Conservation (phyloP, 2,113 vertebrate genomes). For the Nansenia antarctica region DNA sequence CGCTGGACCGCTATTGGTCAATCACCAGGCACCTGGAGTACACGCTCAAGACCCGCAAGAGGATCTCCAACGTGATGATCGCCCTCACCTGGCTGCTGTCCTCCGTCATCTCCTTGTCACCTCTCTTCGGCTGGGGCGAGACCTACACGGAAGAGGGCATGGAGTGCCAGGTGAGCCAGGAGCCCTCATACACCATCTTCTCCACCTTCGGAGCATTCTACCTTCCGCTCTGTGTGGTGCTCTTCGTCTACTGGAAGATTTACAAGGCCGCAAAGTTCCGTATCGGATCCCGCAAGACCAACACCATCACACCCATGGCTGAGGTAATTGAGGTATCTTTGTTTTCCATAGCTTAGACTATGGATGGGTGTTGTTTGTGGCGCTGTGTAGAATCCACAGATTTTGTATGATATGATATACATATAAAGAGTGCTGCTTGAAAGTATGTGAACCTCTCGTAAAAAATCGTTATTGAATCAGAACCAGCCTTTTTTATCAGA, state of each 20-base stretch:
- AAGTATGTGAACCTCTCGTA: too few relatives aligned
- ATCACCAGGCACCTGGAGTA: slow-evolving; percentile 93
- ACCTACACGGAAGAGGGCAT: slow-evolving; percentile 83
- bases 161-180: slow-evolving; percentile 92
- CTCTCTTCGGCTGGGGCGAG: slow-evolving; percentile 94
- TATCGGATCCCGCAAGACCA: slow-evolving; percentile 85
- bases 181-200: slow-evolving; percentile 92
- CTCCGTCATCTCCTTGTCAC: slow-evolving; percentile 89
- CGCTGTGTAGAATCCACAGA: too few relatives aligned
- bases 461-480: too few relatives aligned
- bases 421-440: too few relatives aligned
- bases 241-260: slow-evolving; percentile 99
- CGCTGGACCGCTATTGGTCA: slow-evolving; percentile 97
- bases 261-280: slow-evolving; percentile 94
- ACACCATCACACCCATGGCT: slow-evolving; percentile 87
- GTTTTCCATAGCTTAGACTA: not conserved
- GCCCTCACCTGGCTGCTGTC: slow-evolving; percentile 90
- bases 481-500: too few relatives aligned
- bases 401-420: too few relatives aligned
- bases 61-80: slow-evolving; percentile 92
- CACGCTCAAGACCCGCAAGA: slow-evolving; percentile 84
- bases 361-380: too few relatives aligned
- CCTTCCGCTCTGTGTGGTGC: slow-evolving; percentile 91
- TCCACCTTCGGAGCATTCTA: slow-evolving; percentile 97
- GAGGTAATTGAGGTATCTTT: slow-evolving; percentile 77